Base-by-base conservation (phyloP, 92 coral and sea anemone genomes). In the Parazoanthus swiftii region DNA sequence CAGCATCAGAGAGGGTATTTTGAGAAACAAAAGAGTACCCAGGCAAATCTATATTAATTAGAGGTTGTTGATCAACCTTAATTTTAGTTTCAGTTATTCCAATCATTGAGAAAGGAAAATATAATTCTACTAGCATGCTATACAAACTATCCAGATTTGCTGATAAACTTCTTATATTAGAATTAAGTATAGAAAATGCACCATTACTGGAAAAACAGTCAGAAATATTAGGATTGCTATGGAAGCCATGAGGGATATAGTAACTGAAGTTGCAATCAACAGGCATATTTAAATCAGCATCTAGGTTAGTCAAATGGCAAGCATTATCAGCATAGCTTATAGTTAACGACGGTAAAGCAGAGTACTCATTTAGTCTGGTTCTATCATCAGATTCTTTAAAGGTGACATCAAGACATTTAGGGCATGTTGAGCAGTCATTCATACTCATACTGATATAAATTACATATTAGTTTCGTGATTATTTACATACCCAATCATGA, bases 241-340 rank as follows among this genome's bases (percentile, higher is more conserved):
- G 88, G 14, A 84, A 84, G 59, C 72, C 88, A 84, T 84, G 88
- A 70, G 36, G 77, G 42, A 39, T 84, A 84, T 84, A 84, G 79
- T 84, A 84, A 18, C 56, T 74, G 79, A 84, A 84, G 79, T 84
- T 68, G 42, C 68, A 74, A 74, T 84, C 66, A 59, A 74, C 16
- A 59, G 85, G 74, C 85, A 81, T 81, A 58, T 81, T 81, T 81
- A 81, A 58, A 81, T 81, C 85, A 35, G 85, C 71, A 81, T 81
- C 73, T 37, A 81, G 14, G 72, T 63, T 81, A 58, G 85, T 81
- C 14, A 81, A 36, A 59, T 81, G 85, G 85, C 74, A 81, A 1
- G 85, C 85, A 58, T 81, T 58, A 81, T 81, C 85, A 81, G 85
- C 72, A 81, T 81, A 81, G 26, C 23, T 58, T 81, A 58, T 56